These are phyloP conservation scores for Rhingia rostrata DNA, from an alignment of 2,888 invertebrate species.

Conservation along the genomic window DNA sequence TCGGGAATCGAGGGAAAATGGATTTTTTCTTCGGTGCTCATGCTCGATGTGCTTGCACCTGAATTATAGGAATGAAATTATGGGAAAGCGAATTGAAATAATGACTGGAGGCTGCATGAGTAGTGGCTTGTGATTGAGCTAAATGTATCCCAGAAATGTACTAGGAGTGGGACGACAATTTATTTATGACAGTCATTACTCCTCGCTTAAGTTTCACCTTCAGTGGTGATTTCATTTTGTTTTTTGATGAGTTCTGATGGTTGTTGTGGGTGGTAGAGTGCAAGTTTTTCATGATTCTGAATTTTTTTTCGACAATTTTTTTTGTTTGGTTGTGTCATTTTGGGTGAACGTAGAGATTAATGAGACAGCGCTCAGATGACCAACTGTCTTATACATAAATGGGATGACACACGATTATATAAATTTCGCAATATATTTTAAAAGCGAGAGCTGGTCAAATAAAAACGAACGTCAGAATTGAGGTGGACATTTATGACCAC, in stretches of 20 bases:
- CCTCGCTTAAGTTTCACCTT: conserved; percentile 68
- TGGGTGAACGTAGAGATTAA: conserved; percentile 49
- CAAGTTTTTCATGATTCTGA: conserved; percentile 15
- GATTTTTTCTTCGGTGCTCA: neutral
- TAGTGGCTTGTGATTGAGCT: conserved; percentile 68
- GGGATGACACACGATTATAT: conserved; percentile 65
- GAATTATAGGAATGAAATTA: conserved; percentile 53
- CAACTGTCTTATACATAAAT: conserved; percentile 70
- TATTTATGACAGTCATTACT: conserved; percentile 70
- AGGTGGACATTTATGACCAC: conserved; percentile 48
- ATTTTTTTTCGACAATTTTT: conserved; percentile 8
- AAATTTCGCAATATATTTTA: conserved; percentile 45
- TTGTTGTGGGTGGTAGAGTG: conserved; percentile 19
- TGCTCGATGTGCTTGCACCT: conserved; percentile 26
- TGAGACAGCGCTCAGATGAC: conserved; percentile 52
- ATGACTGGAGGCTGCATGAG: conserved; percentile 61
- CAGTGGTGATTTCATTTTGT: conserved; percentile 69
- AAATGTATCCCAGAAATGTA: conserved; percentile 39
- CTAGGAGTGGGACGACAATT: conserved; percentile 34
- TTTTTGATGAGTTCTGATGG: conserved; percentile 54
- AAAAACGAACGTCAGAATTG: conserved; percentile 10
- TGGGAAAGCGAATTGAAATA: conserved; percentile 63
- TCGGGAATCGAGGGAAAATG: conserved; percentile 52
- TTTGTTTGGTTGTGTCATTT: conserved; percentile 5
- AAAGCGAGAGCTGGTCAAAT: conserved; percentile 11